Percentiles rank a stretch among this genome's conserved stretches.
phyloP scores from a whole-genome alignment of 2,888 invertebrate genomes.

The Dryomyza anilis region DNA sequence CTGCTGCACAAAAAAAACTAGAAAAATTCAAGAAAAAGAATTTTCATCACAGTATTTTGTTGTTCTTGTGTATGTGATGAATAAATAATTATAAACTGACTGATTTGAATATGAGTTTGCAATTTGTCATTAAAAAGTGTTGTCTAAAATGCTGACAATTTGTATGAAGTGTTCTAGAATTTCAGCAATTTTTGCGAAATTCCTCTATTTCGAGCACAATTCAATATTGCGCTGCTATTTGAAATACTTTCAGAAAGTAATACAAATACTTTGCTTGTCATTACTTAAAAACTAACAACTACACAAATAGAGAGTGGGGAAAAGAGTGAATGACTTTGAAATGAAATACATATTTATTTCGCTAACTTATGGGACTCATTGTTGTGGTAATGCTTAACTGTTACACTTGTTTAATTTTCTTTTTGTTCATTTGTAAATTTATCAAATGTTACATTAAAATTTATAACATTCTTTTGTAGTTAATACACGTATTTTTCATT shows the following conservation, averaged over 20 bases:
- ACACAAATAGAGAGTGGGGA: conserved; percentile 22
- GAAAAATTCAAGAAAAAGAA: not conserved
- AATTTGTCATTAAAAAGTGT: no score
- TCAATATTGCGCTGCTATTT: not conserved
- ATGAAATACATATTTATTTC: conserved; percentile 7
- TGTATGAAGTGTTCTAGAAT: not conserved
- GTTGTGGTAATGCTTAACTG: not conserved
- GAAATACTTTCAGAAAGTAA: not conserved
- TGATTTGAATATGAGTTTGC: not conserved
- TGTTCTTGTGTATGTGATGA: not conserved
- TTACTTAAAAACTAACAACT: conserved; percentile 23
- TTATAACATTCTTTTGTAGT: conserved; percentile 14
- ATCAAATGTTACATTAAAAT: conserved; percentile 14
- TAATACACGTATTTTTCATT: conserved; percentile 7
- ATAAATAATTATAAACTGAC: not conserved
- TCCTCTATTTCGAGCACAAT: not conserved
- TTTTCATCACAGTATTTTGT: conserved; percentile 16
- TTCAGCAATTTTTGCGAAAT: not conserved
- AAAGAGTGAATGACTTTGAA: conserved; percentile 1
- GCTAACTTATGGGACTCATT: not conserved
- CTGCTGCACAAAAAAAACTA: not conserved
- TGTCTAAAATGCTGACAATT: not conserved
- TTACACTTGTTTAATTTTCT: not conserved
- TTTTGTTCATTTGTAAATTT: conserved; percentile 2
- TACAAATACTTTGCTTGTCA: not conserved